Percentiles rank a stretch among this genome's conserved stretches.
These are phyloP conservation scores for Progne subis DNA, from an alignment of 2,113 vertebrate species.

Conservation along the genomic window DNA sequence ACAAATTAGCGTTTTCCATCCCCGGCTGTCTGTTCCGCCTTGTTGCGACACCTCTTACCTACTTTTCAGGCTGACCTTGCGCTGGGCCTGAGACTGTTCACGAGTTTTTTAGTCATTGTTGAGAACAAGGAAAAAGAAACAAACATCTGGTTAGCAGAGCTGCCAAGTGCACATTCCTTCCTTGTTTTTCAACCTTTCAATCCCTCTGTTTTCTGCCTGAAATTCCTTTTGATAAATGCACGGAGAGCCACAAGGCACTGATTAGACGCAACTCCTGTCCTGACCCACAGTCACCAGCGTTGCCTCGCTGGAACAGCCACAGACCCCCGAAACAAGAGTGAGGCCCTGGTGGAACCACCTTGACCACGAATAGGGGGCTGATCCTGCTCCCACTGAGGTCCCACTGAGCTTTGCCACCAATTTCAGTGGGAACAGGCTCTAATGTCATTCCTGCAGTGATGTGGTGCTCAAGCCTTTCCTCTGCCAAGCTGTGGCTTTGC, in stretches of 20 bases:
- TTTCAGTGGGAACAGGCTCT: background rate
- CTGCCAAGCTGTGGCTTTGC: background rate
- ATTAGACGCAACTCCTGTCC: background rate
- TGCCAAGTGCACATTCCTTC: conserved; percentile 62
- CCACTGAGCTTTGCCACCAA: conserved; percentile 1
- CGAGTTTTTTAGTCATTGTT: conserved; percentile 62
- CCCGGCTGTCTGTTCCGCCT: conserved; percentile 15
- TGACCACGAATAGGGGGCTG: background rate
- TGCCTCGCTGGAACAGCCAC: background rate
- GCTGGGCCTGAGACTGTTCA: conserved; percentile 22
- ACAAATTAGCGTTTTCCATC: conserved; percentile 41
- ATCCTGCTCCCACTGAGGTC: background rate
- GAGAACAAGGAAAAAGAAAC: conserved; percentile 46
- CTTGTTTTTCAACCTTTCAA: conserved; percentile 63
- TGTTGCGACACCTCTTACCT: conserved; percentile 66
- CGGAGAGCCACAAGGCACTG: background rate
- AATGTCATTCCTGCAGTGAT: background rate
- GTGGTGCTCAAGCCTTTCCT: background rate
- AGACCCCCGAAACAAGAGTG: background rate
- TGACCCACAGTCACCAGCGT: background rate
- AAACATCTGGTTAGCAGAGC: conserved; percentile 71
- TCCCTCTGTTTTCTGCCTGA: conserved; percentile 58
- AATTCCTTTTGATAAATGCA: conserved; percentile 60
- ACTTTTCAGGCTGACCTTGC: conserved; percentile 46
- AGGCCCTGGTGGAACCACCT: background rate